phyloP scores from a whole-genome alignment of 2,888 invertebrate genomes.

The Scaptomyza flava region DNA sequence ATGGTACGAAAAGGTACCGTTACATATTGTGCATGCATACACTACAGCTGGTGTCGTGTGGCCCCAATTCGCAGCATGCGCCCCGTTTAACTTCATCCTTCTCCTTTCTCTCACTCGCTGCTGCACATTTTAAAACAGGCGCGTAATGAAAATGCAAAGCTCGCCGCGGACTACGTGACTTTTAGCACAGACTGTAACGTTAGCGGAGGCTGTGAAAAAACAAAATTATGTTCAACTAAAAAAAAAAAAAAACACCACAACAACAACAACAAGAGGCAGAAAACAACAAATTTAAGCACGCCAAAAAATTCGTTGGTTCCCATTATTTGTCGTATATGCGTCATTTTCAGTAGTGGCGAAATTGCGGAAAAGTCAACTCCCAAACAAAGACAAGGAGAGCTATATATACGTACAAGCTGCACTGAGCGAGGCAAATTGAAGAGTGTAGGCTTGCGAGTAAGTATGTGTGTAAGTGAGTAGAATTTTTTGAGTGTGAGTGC shows the following conservation, averaged over 20 bases:
- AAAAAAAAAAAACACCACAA: neutral
- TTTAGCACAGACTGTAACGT: conserved; percentile 53
- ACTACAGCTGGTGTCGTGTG: conserved; percentile 37
- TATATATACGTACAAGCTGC: neutral
- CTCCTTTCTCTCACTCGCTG: conserved; percentile 1
- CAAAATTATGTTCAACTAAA: conserved; percentile 45
- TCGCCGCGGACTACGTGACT: conserved; percentile 66
- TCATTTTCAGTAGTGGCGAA: conserved; percentile 76
- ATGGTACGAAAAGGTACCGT: conserved; percentile 44
- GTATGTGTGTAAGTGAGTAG: neutral
- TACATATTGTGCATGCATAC: conserved; percentile 5
- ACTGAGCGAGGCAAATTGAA: conserved; percentile 5
- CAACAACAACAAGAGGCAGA: conserved; percentile 23
- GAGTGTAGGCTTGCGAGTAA: neutral
- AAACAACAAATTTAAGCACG: conserved; percentile 23
- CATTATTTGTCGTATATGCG: conserved; percentile 65
- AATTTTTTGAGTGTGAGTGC: conserved; percentile 35
- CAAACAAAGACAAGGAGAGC: conserved; percentile 32
- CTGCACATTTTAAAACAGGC: conserved; percentile 56
- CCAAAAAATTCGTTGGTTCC: conserved; percentile 20
- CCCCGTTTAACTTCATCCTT: conserved; percentile 1
- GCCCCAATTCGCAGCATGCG: conserved; percentile 57
- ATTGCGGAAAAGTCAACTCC: conserved; percentile 66
- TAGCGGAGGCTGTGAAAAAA: conserved; percentile 39
- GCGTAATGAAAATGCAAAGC: conserved; percentile 62